phyloP scores from a whole-genome alignment of 2,888 invertebrate species.

The Pseudococcus longispinus region DNA sequence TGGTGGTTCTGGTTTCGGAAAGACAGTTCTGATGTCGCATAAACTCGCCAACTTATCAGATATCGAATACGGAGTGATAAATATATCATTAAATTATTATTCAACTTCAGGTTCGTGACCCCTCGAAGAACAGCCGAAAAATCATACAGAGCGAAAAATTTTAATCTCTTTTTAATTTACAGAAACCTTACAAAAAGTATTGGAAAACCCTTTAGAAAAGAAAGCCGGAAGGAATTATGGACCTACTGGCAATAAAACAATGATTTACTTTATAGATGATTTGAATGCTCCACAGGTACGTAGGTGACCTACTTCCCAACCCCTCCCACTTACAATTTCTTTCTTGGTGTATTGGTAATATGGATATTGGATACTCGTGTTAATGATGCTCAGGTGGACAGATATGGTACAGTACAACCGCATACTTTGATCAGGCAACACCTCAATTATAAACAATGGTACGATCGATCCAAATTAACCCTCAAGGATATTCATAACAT shows the following conservation, averaged over 20 bases:
- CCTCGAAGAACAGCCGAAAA: background rate
- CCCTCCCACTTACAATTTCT: background rate
- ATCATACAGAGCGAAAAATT: background rate
- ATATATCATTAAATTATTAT: conserved; percentile 94
- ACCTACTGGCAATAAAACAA: conserved; percentile 88
- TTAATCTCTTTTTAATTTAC: background rate
- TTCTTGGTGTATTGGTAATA: no score
- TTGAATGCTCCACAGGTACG: conserved; percentile 96
- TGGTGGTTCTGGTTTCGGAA: conserved; percentile 88
- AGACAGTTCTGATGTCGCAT: conserved; percentile 88
- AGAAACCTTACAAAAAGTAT: conserved; percentile 84
- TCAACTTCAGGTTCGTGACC: conserved; percentile 76
- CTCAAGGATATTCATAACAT: conserved; percentile 91
- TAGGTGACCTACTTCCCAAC: no score
- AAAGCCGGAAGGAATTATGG: conserved; percentile 93
- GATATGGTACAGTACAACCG: conserved; percentile 92
- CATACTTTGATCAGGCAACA: conserved; percentile 92
- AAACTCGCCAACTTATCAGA: conserved; percentile 78
- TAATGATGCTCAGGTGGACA: conserved; percentile 71
- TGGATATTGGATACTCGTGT: no score
- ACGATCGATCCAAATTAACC: conserved; percentile 83
- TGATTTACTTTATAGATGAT: conserved; percentile 94
- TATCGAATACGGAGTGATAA: conserved; percentile 77
- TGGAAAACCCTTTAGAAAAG: conserved; percentile 92
- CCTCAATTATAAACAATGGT: conserved; percentile 95